Base-by-base conservation (phyloP, 1,140 invertebrate species). In the Pentalonia nigronervosa region DNA sequence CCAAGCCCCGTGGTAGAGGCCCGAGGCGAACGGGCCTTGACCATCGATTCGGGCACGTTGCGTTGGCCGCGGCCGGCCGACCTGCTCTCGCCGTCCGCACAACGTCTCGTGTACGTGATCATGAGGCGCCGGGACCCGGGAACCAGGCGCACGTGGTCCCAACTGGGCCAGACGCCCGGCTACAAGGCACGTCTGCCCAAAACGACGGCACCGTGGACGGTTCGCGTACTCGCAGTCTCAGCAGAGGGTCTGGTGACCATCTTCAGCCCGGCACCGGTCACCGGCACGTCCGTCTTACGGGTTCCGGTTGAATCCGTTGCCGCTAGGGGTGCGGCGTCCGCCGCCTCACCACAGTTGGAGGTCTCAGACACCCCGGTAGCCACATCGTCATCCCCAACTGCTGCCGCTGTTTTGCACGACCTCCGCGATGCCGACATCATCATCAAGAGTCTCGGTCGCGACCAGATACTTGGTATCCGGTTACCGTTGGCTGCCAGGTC, bases 1-100 rank as follows among this genome's bases (percentile, higher is more conserved):
- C 96, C 96, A 94, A 96, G 96, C 94, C 96, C 97, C 7, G 96
- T 97, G 60, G 96, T 97, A 93, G 96, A 96, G 94, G 97, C 96
- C 21, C 96, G 96, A 94, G 96, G 96, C 21, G 96, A 97, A 94
- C 96, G 96, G 7, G 96, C 97, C 0, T 96, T 97, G 94, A 95
- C 95, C 94, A 95, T 97, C 9, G 95, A 95, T 67, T 96, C 96
- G 21, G 96, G 96, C 25, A 95, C 96, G 48, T 96, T 96, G 7
- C 95, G 96, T 88, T 97, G 96, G 96, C 96, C 96, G 1, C 95
- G 96, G 34, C 94, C 94, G 30, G 96, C 96, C 21, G 95, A 95
- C 0, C 95, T 96, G 23, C 95, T 96, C 21, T 94, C 94, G 47
- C 94, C 94, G 87, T 94, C 94, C 45, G 94, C 95, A 30, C 94